Base-by-base conservation (phyloP, 2,797 vertebrate species). In the Ispidina lecontei region DNA sequence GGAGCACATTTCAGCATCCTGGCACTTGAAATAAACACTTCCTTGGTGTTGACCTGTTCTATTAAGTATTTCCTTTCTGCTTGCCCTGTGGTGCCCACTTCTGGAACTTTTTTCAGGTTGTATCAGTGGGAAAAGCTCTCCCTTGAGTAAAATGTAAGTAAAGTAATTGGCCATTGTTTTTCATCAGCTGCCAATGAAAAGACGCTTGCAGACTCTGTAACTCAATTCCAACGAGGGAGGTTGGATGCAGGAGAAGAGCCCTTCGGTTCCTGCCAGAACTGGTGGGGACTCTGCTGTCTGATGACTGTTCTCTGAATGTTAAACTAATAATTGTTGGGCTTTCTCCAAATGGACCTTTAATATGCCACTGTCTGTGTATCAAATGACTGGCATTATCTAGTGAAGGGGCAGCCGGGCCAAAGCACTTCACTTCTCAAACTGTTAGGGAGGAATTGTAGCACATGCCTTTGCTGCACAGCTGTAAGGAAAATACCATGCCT, bases 321-420 rank as follows among this genome's bases (percentile, higher is more conserved):
- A 82, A 81, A 55, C 76, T 94, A 90, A 35, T 83, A 93, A 82
- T 73, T 88, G 68, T 28, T 92, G 88, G 68, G 26, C 62, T 90
- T 75, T 77, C 59, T 78, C 91, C 60, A 76, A 43, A 63, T 56
- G 83, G 65, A 35, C 59, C 12, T 64, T 69, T 94, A 76, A 37
- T 43, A 21, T 69, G 72, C 86, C n/a, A 12, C 74, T 87, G 10
- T 33, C 28, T 87, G 37, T 60, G 31, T 64, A 43, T 65, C 51
- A 70, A 78, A 68, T 63, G 14, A 46, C 68, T 52, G 46, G 37
- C 13, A 7, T 65, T 88, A 62, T 77, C 20, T 85, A 44, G 44
- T 60, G 77, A 63, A 77, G 76, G 76, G 89, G 46, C 65, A 60
- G 49, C 52, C 20, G 12, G 65, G 41, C 63, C 51, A 31, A 12